phyloP scores from a whole-genome alignment of 2,888 invertebrate species.

The Ptychoptera albimana region DNA sequence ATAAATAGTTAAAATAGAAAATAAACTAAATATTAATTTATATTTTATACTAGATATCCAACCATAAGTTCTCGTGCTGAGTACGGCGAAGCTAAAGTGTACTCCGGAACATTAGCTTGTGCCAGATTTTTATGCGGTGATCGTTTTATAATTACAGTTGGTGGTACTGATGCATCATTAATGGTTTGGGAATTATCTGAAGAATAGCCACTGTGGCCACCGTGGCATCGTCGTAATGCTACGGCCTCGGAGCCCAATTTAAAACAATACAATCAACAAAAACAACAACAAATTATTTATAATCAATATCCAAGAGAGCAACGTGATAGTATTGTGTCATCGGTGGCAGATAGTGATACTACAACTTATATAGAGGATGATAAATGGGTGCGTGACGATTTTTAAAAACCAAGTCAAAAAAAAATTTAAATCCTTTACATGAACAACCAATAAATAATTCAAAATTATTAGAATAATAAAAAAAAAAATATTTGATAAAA shows the following conservation, averaged over 20 bases:
- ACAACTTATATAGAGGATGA: slow-evolving; percentile 2
- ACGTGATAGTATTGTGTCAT: slow-evolving; percentile 24
- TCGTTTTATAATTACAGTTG: slow-evolving; percentile 67
- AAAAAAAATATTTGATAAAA: no score
- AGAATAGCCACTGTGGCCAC: slow-evolving; percentile 32
- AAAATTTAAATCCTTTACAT: no score
- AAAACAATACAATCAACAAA: background rate
- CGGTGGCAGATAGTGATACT: slow-evolving; percentile 27
- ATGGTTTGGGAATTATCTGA: slow-evolving; percentile 78
- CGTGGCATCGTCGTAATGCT: slow-evolving; percentile 12
- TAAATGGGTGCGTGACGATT: slow-evolving; percentile 3
- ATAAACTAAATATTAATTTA: background rate
- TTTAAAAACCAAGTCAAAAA: background rate
- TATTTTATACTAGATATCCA: slow-evolving; percentile 46
- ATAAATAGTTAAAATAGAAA: slow-evolving; percentile 1
- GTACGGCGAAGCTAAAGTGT: slow-evolving; percentile 76
- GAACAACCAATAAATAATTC: no score
- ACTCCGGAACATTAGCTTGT: slow-evolving; percentile 65
- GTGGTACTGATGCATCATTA: slow-evolving; percentile 74
- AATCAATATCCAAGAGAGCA: slow-evolving; percentile 23
- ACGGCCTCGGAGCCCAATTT: slow-evolving; percentile 7
- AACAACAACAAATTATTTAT: slow-evolving; percentile 1
- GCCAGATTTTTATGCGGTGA: slow-evolving; percentile 77
- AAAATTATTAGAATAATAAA: no score
- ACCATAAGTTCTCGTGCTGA: slow-evolving; percentile 74